Base-by-base conservation (phyloP, 2,113 vertebrate species). In the Clarias magur region DNA sequence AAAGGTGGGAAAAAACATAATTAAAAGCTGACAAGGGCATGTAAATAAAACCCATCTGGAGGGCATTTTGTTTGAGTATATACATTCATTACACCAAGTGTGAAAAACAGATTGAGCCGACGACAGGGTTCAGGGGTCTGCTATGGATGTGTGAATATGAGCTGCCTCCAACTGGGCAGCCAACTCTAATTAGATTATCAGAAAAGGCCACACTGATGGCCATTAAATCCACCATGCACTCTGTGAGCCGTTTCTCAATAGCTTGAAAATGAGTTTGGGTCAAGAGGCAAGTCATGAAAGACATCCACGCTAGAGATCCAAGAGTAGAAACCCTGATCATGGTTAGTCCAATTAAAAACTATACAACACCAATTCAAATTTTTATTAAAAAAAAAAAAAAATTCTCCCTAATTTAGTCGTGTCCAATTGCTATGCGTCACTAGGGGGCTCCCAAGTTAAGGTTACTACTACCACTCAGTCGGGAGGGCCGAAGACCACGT, bases 141-240 rank as follows among this genome's bases (percentile, higher is more conserved):
- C 86, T 83, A 89, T 81, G 79, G 79, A 82, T 60, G 79, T 70
- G 85, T 80, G 83, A 56, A 83, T 83, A 82, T 88, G 75, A 88
- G 86, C 83, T 84, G 88, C 76, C 85, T 89, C 79, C 83, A 75
- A 88, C 86, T 82, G 88, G 88, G 88, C 62, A 80, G 73, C 79
- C 70, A 82, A 75, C 78, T 62, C 83, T 88, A 90, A 91, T 90
- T 89, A 89, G 88, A 91, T 91, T 88, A 89, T 86, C 86, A 89
- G 89, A 83, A 85, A 86, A 91, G 90, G 73, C 78, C 86, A 88
- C 86, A 85, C 54, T 70, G 85, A 86, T 80, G 86, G 59, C 86
- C n/a, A 82, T 85, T 80, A 87, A 86, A 86, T 80, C 78, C 63
- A 42, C 53, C 76, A 27, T 72, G 87, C 83, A 63, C 70, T 85